phyloP scores from a whole-genome alignment of 2,797 vertebrate species.

The Pseudomugil tenellus region DNA sequence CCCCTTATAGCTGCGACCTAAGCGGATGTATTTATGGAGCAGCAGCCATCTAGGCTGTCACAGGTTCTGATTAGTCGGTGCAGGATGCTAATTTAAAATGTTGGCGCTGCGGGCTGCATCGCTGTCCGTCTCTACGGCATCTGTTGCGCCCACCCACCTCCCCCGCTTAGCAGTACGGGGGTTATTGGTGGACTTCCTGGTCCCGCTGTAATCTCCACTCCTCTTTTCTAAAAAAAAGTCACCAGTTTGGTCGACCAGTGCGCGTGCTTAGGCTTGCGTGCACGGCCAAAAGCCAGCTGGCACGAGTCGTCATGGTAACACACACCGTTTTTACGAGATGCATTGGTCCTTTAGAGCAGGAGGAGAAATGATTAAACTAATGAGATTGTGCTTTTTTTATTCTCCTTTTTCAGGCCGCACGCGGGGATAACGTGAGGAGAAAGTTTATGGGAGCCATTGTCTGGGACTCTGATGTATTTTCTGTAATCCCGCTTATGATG shows the following conservation, averaged over 20 bases:
- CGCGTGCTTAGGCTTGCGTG: conserved; percentile 2
- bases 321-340: conserved; percentile 72
- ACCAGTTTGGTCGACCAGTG: conserved; percentile 48
- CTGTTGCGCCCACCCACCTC: conserved; percentile 65
- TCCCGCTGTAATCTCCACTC: conserved; percentile 23
- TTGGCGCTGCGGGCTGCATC: conserved; percentile 5
- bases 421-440: conserved; percentile 65
- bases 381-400: conserved; percentile 68
- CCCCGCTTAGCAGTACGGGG: conserved; percentile 60
- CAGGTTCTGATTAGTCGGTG: conserved; percentile 25
- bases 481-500: conserved; percentile 59
- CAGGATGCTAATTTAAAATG: conserved; percentile 24
- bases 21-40: conserved; percentile 34
- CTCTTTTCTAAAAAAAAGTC: conserved; percentile 48
- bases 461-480: conserved; percentile 45
- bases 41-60: conserved; percentile 16
- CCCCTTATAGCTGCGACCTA: conserved; percentile 3
- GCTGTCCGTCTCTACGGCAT: conserved; percentile 44
- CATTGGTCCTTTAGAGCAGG: conserved; percentile 70
- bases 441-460: conserved; percentile 66
- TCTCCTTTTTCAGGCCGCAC: conserved; percentile 45
- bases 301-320: conserved; percentile 83
- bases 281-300: conserved; percentile 75
- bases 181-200: conserved; percentile 43
- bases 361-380: conserved; percentile 78